phyloP scores from a whole-genome alignment of 2,888 invertebrate genomes.

The Pandemis corylana region DNA sequence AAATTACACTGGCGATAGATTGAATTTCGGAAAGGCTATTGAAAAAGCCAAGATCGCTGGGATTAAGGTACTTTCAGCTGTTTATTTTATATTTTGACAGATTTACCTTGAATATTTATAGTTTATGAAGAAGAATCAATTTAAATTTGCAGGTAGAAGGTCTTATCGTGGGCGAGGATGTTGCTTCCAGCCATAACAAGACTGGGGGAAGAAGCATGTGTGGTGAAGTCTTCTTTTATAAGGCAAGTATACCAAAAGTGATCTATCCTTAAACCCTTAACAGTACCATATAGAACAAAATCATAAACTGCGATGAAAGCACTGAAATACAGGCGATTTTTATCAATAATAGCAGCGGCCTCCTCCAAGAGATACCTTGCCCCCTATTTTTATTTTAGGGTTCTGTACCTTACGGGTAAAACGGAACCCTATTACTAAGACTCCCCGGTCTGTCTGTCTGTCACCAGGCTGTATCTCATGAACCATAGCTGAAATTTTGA shows the following conservation, averaged over 20 bases:
- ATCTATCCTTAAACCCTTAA: not conserved
- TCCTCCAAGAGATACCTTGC: no score
- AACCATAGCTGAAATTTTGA: no score
- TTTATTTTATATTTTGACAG: not conserved
- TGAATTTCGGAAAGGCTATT: slow-evolving; percentile 93
- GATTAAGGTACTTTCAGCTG: slow-evolving; percentile 72
- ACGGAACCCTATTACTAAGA: no score
- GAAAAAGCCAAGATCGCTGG: slow-evolving; percentile 88
- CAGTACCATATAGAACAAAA: no score
- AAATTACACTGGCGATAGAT: slow-evolving; percentile 91
- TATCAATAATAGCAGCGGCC: no score
- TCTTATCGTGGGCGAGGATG: slow-evolving; percentile 89
- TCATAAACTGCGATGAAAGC: no score
- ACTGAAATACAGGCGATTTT: no score
- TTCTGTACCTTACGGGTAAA: no score
- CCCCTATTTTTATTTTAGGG: no score
- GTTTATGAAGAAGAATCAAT: not conserved
- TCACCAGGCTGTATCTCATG: no score
- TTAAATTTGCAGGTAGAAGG: slow-evolving; percentile 74
- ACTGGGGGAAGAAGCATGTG: slow-evolving; percentile 88
- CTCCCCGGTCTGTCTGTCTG: no score
- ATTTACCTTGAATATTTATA: not conserved
- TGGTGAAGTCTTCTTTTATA: slow-evolving; percentile 85
- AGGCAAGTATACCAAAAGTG: slow-evolving; percentile 61
- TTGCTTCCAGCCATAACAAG: slow-evolving; percentile 81